Evolutionary conservation across 1,140 invertebrate species (phyloP).

Genomic region (Leptinotarsa defecta): DNA sequence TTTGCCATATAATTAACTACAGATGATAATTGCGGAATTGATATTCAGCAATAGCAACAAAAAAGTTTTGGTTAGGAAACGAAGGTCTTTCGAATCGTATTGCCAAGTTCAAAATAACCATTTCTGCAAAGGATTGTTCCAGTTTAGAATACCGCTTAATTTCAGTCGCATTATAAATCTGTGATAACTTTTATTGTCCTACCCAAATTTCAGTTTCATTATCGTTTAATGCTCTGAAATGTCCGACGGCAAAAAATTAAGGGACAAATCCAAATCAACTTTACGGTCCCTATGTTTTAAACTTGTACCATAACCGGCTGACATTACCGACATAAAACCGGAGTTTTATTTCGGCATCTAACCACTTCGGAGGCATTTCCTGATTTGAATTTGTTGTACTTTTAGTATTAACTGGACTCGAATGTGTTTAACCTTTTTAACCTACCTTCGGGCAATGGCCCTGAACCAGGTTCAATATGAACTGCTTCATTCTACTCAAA

Average conservation of each 20-base stretch:
- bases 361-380: not conserved
- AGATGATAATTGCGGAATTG: no score
- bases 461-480: not conserved
- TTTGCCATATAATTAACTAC: no score
- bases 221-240: not conserved
- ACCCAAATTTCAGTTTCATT: slow-evolving; percentile 8
- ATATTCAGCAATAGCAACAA: no score
- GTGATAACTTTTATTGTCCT: slow-evolving; percentile 3
- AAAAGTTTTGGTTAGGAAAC: no score
- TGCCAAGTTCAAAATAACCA: not conserved
- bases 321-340: slow-evolving; percentile 6
- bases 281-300: slow-evolving; percentile 8
- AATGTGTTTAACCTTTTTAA: not conserved
- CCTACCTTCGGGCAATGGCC: not conserved
- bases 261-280: slow-evolving; percentile 8
- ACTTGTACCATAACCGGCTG: slow-evolving; percentile 4
- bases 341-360: slow-evolving; percentile 3
- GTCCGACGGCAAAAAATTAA: not conserved
- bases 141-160: not conserved
- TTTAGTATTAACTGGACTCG: not conserved
- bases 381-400: slow-evolving; percentile 1
- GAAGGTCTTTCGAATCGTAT: no score
- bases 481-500: no score
- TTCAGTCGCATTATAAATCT: slow-evolving; percentile 1
- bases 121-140: not conserved